phyloP scores from a whole-genome alignment of 2,797 vertebrate species.

The Cyclura pinguis region DNA sequence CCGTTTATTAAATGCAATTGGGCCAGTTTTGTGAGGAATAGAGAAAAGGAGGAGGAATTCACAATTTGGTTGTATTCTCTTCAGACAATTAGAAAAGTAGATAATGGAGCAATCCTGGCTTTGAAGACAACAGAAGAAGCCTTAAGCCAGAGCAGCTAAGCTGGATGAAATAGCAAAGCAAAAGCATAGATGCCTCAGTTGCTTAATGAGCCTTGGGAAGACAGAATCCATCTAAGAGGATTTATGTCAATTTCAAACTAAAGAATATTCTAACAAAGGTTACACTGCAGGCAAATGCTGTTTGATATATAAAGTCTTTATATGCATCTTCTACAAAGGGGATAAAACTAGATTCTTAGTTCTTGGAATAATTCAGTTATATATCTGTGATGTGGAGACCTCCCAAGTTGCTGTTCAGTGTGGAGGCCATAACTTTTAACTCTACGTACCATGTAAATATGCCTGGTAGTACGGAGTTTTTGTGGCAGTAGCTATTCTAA shows the following conservation, averaged over 20 bases:
- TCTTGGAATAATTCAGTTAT: not conserved
- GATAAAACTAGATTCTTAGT: not conserved
- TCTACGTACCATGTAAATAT: not conserved
- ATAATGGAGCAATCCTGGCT: constrained; percentile 10
- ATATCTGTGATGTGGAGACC: not conserved
- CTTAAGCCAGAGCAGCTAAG: constrained; percentile 5
- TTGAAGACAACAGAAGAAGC: constrained; percentile 13
- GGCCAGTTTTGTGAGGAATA: not conserved
- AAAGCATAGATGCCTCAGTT: not conserved
- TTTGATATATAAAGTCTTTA: not conserved
- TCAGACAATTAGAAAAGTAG: not conserved
- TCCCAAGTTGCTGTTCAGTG: not conserved
- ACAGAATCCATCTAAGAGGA: constrained; percentile 26
- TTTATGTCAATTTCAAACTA: constrained; percentile 8
- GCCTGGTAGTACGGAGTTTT: not conserved
- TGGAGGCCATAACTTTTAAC: not conserved
- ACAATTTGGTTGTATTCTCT: not conserved
- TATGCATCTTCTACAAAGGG: not conserved
- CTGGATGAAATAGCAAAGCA: constrained; percentile 22
- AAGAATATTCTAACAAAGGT: constrained; percentile 2
- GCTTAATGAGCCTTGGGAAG: constrained; percentile 12
- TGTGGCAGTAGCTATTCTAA: not conserved
- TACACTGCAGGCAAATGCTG: not conserved
- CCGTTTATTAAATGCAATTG: not conserved
- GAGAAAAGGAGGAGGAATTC: not conserved